Conservation (phyloP, 2,797 vertebrate species). For the Acestrorhynchus altus region DNA sequence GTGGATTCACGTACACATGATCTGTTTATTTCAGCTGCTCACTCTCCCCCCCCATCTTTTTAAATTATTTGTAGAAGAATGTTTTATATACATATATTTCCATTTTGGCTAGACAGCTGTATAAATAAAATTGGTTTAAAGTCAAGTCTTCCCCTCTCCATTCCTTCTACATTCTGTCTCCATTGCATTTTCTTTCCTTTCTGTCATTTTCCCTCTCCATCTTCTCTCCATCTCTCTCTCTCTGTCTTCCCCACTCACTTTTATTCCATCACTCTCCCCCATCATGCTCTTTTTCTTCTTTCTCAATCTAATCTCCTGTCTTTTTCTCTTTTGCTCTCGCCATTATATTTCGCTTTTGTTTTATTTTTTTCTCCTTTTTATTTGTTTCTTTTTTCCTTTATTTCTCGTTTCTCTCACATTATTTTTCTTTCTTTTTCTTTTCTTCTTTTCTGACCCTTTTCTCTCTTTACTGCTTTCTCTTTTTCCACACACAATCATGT, state of each 20-base stretch:
- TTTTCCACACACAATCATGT: neutral
- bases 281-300: neutral
- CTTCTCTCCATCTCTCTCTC: neutral
- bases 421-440: neutral
- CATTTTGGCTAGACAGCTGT: too few relatives aligned
- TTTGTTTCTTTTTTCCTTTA: neutral
- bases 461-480: neutral
- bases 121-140: too few relatives aligned
- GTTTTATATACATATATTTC: too few relatives aligned
- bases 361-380: neutral
- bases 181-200: too few relatives aligned
- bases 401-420: too few relatives aligned
- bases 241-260: neutral
- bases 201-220: neutral
- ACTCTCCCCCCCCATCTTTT: conserved; percentile 30
- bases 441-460: too few relatives aligned
- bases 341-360: too few relatives aligned
- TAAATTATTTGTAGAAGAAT: too few relatives aligned
- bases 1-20: conserved; percentile 20
- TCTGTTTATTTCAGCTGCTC: conserved; percentile 41
- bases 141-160: too few relatives aligned
- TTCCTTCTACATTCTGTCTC: too few relatives aligned
- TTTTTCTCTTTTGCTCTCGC: neutral
- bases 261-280: neutral
- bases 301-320: too few relatives aligned